Evolutionary conservation across 2,797 vertebrate genomes (phyloP).

Genomic region (Peromyscus eremicus): DNA sequence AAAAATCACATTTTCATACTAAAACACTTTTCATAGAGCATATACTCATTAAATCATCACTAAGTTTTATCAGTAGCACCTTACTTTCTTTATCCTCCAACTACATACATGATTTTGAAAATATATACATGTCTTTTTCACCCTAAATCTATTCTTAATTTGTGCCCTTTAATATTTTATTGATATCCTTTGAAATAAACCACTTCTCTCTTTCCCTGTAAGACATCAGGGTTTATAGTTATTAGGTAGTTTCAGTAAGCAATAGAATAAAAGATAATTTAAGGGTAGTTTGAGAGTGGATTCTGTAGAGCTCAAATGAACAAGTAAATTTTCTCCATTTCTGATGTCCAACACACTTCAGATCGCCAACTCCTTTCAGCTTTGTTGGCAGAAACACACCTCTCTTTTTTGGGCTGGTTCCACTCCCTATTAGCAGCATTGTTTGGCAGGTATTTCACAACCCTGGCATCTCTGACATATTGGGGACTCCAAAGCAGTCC

Average conservation of each 20-base stretch:
- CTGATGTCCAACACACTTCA: too few relatives aligned
- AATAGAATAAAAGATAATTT: not conserved
- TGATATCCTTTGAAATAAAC: not conserved
- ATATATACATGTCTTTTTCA: not conserved
- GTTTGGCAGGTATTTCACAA: too few relatives aligned
- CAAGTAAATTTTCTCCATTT: too few relatives aligned
- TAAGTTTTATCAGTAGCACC: not conserved
- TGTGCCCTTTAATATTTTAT: not conserved
- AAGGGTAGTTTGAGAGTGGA: too few relatives aligned
- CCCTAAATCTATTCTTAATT: constrained; percentile 4
- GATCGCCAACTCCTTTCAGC: too few relatives aligned
- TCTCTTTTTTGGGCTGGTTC: too few relatives aligned
- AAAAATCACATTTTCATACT: not conserved
- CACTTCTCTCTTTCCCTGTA: not conserved
- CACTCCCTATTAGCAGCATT: too few relatives aligned
- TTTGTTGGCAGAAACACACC: too few relatives aligned
- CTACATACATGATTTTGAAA: not conserved
- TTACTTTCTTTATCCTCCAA: not conserved
- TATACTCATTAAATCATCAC: not conserved
- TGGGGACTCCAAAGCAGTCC: too few relatives aligned
- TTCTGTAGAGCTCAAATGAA: too few relatives aligned
- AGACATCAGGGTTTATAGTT: not conserved
- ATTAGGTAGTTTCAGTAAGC: not conserved
- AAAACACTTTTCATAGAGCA: not conserved
- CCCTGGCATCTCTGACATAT: too few relatives aligned